These are phyloP conservation scores for Diaperis boleti DNA, from an alignment of 2,888 invertebrate species.

Conservation along the genomic window DNA sequence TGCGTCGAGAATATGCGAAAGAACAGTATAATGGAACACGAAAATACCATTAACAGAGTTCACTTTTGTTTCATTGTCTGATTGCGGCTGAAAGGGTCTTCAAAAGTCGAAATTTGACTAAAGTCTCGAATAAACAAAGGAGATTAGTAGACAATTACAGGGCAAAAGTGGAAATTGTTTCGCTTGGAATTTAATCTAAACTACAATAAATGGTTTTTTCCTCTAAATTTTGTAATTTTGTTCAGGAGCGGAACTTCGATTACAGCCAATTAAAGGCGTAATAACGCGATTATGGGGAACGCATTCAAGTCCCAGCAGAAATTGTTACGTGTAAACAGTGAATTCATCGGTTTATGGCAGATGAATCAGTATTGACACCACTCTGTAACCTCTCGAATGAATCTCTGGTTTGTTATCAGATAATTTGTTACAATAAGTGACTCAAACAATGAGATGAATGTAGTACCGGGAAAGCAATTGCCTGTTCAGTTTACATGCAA, in stretches of 20 bases:
- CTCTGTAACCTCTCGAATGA: neutral
- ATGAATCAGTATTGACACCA: neutral
- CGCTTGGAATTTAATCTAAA: neutral
- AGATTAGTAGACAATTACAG: slow-evolving; percentile 3
- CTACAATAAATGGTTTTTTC: neutral
- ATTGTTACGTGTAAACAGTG: neutral
- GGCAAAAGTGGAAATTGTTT: slow-evolving; percentile 6
- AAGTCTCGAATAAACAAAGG: slow-evolving; percentile 2
- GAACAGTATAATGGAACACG: slow-evolving; percentile 19
- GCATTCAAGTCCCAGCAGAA: neutral
- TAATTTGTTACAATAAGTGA: neutral
- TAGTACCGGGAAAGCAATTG: no score
- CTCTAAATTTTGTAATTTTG: no score
- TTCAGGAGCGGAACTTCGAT: slow-evolving; percentile 1
- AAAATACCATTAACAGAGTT: slow-evolving; percentile 15
- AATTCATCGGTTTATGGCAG: neutral
- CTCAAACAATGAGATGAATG: neutral
- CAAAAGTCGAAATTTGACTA: neutral
- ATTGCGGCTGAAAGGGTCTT: slow-evolving; percentile 2
- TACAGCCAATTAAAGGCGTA: neutral
- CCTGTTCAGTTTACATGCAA: no score
- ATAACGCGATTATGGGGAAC: neutral
- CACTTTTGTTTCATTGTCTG: slow-evolving; percentile 18
- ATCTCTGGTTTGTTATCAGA: neutral
- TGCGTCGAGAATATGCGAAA: neutral